phyloP scores from a whole-genome alignment of 1,140 invertebrate genomes.

The Neodiprion virginianus region DNA sequence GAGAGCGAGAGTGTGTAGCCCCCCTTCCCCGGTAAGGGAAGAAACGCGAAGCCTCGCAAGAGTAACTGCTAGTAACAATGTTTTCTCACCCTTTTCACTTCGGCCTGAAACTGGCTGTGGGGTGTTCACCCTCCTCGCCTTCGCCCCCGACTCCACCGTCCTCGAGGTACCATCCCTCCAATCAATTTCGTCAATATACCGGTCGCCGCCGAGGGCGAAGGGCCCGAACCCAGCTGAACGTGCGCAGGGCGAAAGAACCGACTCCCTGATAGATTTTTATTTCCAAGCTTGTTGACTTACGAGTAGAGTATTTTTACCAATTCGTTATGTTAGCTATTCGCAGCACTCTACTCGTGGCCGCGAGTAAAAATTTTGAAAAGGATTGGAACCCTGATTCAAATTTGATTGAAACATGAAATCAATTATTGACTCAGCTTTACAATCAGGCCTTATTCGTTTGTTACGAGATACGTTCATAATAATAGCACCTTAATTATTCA shows the following conservation, averaged over 20 bases:
- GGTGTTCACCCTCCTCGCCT: not conserved
- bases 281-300: slow-evolving; percentile 15
- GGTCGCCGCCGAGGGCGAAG: slow-evolving; percentile 50
- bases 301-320: no score
- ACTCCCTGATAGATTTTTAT: slow-evolving; percentile 52
- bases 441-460: no score
- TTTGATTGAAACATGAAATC: no score
- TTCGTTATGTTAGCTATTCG: no score
- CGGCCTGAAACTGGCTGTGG: slow-evolving; percentile 1
- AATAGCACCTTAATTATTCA: no score
- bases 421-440: no score
- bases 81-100: slow-evolving; percentile 56
- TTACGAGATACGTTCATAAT: no score
- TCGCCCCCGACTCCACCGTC: not conserved
- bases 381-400: no score
- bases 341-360: no score
- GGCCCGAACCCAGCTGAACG: slow-evolving; percentile 15
- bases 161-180: slow-evolving; percentile 44
- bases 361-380: no score
- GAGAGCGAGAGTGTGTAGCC: not conserved
- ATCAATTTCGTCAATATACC: slow-evolving; percentile 59
- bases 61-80: slow-evolving; percentile 58
- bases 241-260: slow-evolving; percentile 31
- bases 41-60: slow-evolving; percentile 35
- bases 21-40: not conserved